These are phyloP conservation scores for Platycheirus rosarum DNA, from an alignment of 2,888 invertebrate species.

Conservation along the genomic window DNA sequence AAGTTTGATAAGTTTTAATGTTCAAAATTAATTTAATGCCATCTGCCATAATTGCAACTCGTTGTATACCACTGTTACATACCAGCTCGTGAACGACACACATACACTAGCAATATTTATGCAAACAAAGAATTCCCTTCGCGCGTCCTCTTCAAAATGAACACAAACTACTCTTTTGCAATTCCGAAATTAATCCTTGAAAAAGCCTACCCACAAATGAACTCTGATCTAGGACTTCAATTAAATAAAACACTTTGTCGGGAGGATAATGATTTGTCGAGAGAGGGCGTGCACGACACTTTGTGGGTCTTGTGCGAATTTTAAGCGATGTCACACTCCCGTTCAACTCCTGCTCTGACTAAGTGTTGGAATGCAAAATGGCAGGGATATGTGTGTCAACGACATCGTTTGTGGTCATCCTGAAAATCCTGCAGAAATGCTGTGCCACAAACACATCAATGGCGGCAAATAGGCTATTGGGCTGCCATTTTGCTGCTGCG, in stretches of 20 bases:
- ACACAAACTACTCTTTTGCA: slow-evolving; percentile 41
- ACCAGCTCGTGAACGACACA: slow-evolving; percentile 8
- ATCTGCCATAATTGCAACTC: slow-evolving; percentile 59
- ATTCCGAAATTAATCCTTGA: slow-evolving; percentile 60
- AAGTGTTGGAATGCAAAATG: slow-evolving; percentile 32
- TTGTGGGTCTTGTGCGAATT: slow-evolving; percentile 4
- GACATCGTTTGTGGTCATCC: slow-evolving; percentile 34
- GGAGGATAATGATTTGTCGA: slow-evolving; percentile 66
- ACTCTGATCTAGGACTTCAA: slow-evolving; percentile 66
- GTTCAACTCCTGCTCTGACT: slow-evolving; percentile 6
- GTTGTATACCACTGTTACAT: slow-evolving; percentile 17
- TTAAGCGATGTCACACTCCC: slow-evolving; percentile 9
- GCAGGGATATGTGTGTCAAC: slow-evolving; percentile 58
- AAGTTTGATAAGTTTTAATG: slow-evolving; percentile 71
- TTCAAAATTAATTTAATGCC: slow-evolving; percentile 71
- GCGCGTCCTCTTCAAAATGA: slow-evolving; percentile 19
- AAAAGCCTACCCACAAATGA: slow-evolving; percentile 62
- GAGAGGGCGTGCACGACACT: slow-evolving; percentile 11
- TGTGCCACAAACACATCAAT: slow-evolving; percentile 2
- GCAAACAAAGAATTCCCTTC: too few species aligned
- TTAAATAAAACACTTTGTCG: slow-evolving; percentile 60
- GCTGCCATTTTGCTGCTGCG: slow-evolving; percentile 20
- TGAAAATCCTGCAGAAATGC: slow-evolving; percentile 7
- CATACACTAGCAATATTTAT: too few species aligned
- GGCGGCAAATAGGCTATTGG: neutral